Percentiles rank a stretch among this genome's conserved stretches.
Conservation (phyloP, 2,797 vertebrate species). For the Lates japonicus region DNA sequence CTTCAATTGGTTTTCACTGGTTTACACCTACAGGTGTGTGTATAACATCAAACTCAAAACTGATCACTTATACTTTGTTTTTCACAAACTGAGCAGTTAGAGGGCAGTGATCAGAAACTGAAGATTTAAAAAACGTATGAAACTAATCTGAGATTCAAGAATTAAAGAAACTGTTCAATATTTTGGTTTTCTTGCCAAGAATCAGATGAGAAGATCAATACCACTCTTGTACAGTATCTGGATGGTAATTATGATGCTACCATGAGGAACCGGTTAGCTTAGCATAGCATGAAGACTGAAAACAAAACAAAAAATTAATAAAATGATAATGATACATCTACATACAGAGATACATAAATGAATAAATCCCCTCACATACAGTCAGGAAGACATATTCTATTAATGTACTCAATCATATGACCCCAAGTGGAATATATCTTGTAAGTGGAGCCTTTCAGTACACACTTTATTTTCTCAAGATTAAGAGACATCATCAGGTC, state of each 20-base stretch:
- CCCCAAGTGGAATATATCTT: not conserved
- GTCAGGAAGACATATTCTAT: not conserved
- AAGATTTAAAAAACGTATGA: not conserved
- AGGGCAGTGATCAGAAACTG: not conserved
- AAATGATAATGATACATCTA: no score
- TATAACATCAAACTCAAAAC: not conserved
- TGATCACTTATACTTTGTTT: not conserved
- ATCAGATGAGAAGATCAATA: not conserved
- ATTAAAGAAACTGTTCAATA: not conserved
- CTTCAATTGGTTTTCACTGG: constrained; percentile 41
- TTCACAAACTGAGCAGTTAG: not conserved
- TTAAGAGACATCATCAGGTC: no score
- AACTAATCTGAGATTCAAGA: not conserved
- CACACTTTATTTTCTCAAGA: no score
- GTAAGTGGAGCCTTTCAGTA: not conserved
- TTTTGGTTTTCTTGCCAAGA: not conserved
- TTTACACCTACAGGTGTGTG: constrained; percentile 64
- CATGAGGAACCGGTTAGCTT: no score
- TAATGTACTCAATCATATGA: no score
- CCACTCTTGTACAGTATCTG: no score
- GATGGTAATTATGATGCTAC: no score
- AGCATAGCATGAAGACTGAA: no score
- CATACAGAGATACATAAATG: no score
- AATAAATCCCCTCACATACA: no score
- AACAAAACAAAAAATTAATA: no score